Conservation (phyloP, 2,113 vertebrate genomes). For the Aphelocoma coerulescens region DNA sequence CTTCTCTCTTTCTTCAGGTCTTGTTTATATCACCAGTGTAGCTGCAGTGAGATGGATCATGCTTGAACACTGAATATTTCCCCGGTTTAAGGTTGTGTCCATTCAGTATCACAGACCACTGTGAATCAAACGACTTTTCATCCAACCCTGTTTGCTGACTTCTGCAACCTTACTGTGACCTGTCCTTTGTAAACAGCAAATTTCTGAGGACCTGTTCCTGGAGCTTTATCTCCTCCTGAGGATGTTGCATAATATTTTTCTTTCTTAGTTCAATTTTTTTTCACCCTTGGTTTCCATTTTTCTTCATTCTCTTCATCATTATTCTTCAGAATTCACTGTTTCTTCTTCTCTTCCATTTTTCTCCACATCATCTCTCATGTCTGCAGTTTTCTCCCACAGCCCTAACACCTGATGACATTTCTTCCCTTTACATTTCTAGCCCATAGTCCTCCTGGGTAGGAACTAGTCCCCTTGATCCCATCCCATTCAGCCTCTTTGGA, state of each 20-base stretch:
- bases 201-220: not conserved
- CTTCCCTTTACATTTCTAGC: not conserved
- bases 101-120: not conserved
- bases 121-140: not conserved
- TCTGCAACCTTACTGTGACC: not conserved
- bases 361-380: not conserved
- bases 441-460: not conserved
- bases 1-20: not conserved
- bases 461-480: not conserved
- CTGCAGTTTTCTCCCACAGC: not conserved
- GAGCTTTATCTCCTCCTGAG: not conserved
- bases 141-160: not conserved
- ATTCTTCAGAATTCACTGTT: not conserved
- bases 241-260: not conserved
- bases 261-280: not conserved
- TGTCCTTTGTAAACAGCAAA: not conserved
- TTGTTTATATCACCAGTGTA: constrained; percentile 15
- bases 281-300: not conserved
- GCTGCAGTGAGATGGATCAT: not conserved
- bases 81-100: not conserved
- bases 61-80: not conserved
- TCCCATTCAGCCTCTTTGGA: not conserved
- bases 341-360: not conserved
- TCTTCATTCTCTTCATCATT: not conserved
- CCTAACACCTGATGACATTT: not conserved